Conservation (phyloP, 1,140 invertebrate genomes). For the Zaprionus ghesquierei region DNA sequence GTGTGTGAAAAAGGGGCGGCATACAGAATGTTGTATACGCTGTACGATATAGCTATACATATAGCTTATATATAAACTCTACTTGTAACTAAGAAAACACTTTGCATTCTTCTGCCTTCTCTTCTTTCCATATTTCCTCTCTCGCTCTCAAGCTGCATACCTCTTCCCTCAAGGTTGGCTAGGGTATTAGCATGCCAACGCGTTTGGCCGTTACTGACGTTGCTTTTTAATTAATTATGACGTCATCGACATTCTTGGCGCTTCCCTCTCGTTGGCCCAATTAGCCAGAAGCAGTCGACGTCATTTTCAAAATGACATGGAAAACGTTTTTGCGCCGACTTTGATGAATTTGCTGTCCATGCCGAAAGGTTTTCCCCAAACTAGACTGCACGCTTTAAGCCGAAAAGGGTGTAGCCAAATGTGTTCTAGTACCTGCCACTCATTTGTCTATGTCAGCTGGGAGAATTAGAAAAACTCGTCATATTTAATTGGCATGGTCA, state of each 20-base stretch:
- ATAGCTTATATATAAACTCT: not conserved
- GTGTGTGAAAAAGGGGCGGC: not conserved
- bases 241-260: slow-evolving; percentile 16
- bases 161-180: not conserved
- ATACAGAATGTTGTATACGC: not conserved
- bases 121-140: not conserved
- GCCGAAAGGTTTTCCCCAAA: not conserved
- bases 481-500: not conserved
- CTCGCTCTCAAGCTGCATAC: not conserved
- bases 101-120: not conserved
- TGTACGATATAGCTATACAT: not conserved
- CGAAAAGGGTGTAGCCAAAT: not conserved
- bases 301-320: slow-evolving; percentile 36
- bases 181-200: not conserved
- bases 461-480: not conserved
- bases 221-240: slow-evolving; percentile 48
- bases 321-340: slow-evolving; percentile 35
- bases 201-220: not conserved
- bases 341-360: slow-evolving; percentile 28
- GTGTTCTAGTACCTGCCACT: not conserved
- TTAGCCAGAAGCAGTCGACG: slow-evolving; percentile 21
- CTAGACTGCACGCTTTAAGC: not conserved
- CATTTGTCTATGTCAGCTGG: not conserved
- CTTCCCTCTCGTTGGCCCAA: slow-evolving; percentile 10
- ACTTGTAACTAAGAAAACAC: not conserved